Evolutionary conservation across 1,140 invertebrate genomes (phyloP).

Genomic region (Ips nitidus): DNA sequence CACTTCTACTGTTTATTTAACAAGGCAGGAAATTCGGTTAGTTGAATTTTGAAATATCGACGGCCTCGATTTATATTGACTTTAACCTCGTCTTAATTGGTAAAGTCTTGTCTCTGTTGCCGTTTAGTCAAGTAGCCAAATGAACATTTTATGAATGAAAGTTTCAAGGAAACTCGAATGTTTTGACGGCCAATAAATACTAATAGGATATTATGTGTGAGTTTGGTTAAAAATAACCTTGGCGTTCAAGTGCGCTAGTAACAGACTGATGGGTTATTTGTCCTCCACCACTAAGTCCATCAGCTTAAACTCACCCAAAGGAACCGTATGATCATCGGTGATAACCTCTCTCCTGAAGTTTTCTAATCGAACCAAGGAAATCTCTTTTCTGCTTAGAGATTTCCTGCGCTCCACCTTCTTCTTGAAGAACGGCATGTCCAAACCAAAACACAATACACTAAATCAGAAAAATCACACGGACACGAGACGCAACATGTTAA

Average conservation of each 20-base stretch:
- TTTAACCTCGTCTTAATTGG: not conserved
- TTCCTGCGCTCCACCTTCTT: slow-evolving; percentile 43
- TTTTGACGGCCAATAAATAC: too few relatives aligned
- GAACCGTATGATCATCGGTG: slow-evolving; percentile 47
- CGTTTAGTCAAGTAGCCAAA: too few relatives aligned
- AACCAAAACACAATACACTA: not conserved
- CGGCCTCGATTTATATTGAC: not conserved
- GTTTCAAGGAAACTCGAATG: too few relatives aligned
- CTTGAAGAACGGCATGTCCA: slow-evolving; percentile 47
- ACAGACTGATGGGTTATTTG: too few relatives aligned
- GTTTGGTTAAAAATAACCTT: too few relatives aligned
- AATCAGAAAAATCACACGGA: not conserved
- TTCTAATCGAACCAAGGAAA: slow-evolving; percentile 46
- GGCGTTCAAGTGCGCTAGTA: too few relatives aligned
- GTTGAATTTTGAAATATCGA: not conserved
- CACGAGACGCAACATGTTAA: not conserved
- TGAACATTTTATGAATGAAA: too few relatives aligned
- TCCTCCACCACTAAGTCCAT: too few relatives aligned
- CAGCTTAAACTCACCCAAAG: slow-evolving; percentile 42
- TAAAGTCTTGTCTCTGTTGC: too few relatives aligned
- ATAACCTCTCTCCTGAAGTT: slow-evolving; percentile 49
- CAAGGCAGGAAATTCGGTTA: not conserved
- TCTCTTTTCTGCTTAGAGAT: slow-evolving; percentile 43
- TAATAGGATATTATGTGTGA: too few relatives aligned
- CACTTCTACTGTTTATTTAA: not conserved